A percentile compares a stretch with the other conserved stretches of the same genome.
These are phyloP conservation scores for Cephus runcator DNA, from an alignment of 2,888 invertebrate species.

Conservation along the genomic window DNA sequence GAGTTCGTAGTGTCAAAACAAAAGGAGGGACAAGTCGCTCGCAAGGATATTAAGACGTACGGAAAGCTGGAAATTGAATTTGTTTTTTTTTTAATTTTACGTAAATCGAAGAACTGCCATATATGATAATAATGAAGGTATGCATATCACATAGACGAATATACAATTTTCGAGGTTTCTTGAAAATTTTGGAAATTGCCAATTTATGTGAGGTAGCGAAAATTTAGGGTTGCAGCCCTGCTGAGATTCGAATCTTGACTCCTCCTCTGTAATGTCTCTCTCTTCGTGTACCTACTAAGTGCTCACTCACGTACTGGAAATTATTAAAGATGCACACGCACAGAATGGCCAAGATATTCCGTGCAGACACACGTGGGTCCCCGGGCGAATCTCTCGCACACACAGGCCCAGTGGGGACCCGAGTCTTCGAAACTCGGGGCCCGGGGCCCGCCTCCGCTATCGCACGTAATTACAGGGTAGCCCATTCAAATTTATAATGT, in stretches of 20 bases:
- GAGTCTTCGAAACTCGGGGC: too few species aligned
- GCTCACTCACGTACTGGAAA: constrained; percentile 5
- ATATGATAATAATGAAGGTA: too few species aligned
- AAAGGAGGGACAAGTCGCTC: too few species aligned
- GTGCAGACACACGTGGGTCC: not conserved
- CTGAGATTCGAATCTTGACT: constrained; percentile 34
- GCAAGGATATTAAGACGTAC: too few species aligned
- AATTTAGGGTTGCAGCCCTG: constrained; percentile 18
- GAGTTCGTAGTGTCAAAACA: too few species aligned
- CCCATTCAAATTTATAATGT: constrained; percentile 52
- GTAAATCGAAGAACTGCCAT: too few species aligned
- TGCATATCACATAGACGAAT: too few species aligned
- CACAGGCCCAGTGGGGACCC: not conserved
- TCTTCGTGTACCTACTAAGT: constrained; percentile 12
- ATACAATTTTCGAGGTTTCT: too few species aligned
- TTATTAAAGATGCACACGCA: constrained; percentile 18
- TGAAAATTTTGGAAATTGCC: too few species aligned
- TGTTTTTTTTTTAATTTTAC: not conserved
- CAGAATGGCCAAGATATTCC: not conserved
- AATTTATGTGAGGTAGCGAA: too few species aligned
- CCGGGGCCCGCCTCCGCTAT: constrained; percentile 37
- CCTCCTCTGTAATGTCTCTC: constrained; percentile 37
- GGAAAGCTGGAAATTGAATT: too few species aligned
- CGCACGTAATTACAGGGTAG: constrained; percentile 46
- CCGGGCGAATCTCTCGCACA: not conserved